phyloP scores from a whole-genome alignment of 2,888 invertebrate species.

The Eulithis prunata region DNA sequence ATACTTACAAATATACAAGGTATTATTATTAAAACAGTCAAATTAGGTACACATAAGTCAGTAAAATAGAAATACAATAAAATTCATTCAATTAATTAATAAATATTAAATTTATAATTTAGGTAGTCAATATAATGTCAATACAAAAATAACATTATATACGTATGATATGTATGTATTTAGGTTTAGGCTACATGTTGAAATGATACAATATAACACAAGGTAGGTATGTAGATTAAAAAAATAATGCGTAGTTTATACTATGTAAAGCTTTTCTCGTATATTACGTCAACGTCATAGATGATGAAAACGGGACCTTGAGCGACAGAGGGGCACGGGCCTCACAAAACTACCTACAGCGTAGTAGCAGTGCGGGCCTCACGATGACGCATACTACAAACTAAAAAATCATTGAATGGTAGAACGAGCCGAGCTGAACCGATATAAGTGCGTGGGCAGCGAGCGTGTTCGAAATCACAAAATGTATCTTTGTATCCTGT shows the following conservation, averaged over 20 bases:
- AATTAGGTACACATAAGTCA: too few relatives aligned
- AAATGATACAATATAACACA: background rate
- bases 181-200: background rate
- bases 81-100: too few relatives aligned
- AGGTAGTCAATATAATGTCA: too few relatives aligned
- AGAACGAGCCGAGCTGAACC: slow-evolving; percentile 11
- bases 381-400: slow-evolving; percentile 39
- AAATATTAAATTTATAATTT: too few relatives aligned
- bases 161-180: too few relatives aligned
- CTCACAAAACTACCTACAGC: slow-evolving; percentile 33
- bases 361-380: slow-evolving; percentile 37
- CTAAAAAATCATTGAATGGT: slow-evolving; percentile 28
- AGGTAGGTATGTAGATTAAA: background rate
- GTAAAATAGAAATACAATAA: too few relatives aligned
- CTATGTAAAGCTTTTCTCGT: slow-evolving; percentile 1
- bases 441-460: slow-evolving; percentile 27
- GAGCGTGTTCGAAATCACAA: slow-evolving; percentile 15
- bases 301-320: slow-evolving; percentile 37
- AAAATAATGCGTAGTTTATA: slow-evolving; percentile 13
- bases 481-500: slow-evolving; percentile 15
- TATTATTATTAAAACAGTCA: too few relatives aligned
- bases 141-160: too few relatives aligned
- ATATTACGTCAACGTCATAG: slow-evolving; percentile 39
- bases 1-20: too few relatives aligned
- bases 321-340: slow-evolving; percentile 32